Evolutionary conservation across 2,888 invertebrate genomes (phyloP), one percentile per base, ranked within the genome.

Genomic region (Acanthopleura granulata): DNA sequence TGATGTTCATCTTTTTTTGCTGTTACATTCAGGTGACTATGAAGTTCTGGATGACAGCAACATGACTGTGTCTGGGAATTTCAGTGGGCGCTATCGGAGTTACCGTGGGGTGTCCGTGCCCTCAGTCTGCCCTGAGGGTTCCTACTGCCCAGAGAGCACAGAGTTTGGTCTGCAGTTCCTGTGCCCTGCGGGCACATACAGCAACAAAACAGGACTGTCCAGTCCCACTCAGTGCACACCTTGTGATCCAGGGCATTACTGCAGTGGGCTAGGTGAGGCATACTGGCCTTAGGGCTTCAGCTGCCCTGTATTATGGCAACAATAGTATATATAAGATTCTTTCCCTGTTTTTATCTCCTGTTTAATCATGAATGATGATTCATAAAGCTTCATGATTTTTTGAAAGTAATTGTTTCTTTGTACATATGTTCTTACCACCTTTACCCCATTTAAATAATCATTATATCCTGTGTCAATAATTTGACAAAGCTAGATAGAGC

Each of bases 31-130:
- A 89, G 88, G 87, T 74, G 88, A 89, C 78, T 88, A 88, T 79
- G 83, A 82, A 77, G 84, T 78, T 27, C 79, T 88, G 27, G 88
- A 89, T 82, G 85, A 80, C 18, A 80, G 75, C 14, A 88, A 88
- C 62, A 75, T 82, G 4, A 85, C 86, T 16, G 80, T 82, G 3
- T 79, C 80, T 75, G 87, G 86, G 12, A 87, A 87, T 79, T 87
- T 84, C 78, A 84, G 83, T 25, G 83, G 87, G 16, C 79, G 86
- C 25, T 87, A 85, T 76, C 81, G 86, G 69, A 86, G 86, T 75
- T 86, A 86, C 78, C 76, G 86, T 73, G 89, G 89, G 14, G 89
- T 89, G 27, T 82, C 84, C 14, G 84, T 88, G 40, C 89, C 89
- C 0, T 81, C 82, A 0, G 72, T 74, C 18, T 89, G 89, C 77